These are phyloP conservation scores for Jordanella pulchra DNA, from an alignment of 2,797 vertebrate genomes.

Conservation along the genomic window DNA sequence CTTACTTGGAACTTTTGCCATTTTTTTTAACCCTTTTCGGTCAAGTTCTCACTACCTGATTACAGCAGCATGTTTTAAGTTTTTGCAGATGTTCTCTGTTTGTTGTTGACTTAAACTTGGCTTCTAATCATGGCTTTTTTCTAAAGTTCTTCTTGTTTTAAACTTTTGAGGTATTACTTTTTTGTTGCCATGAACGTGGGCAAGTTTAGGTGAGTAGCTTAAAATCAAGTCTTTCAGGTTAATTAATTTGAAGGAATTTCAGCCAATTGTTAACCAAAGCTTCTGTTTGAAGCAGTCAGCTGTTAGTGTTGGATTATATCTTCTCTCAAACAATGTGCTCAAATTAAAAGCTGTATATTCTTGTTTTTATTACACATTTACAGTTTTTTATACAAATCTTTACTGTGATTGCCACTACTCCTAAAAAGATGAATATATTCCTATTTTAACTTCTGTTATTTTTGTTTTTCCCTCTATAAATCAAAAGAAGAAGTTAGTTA, in stretches of 20 bases:
- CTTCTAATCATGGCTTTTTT: neutral
- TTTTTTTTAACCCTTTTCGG: neutral
- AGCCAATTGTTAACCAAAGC: neutral
- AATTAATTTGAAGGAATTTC: neutral
- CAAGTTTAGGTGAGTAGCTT: neutral
- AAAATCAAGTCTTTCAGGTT: neutral
- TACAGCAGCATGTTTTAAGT: neutral
- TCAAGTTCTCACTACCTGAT: neutral
- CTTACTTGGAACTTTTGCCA: neutral
- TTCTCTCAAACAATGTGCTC: neutral
- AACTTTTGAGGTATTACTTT: neutral
- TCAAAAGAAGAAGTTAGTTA: neutral
- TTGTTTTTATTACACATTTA: neutral
- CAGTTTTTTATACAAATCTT: neutral
- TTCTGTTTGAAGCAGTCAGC: neutral
- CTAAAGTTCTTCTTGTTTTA: neutral
- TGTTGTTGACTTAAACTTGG: no score
- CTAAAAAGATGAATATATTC: neutral
- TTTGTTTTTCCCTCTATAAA: neutral
- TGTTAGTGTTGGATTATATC: neutral
- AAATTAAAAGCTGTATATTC: neutral
- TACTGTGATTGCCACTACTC: neutral
- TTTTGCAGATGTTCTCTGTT: no score
- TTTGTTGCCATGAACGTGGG: neutral
- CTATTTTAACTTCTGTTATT: neutral